Base-by-base conservation (phyloP, 2,113 vertebrate species). In the Odontesthes bonariensis region DNA sequence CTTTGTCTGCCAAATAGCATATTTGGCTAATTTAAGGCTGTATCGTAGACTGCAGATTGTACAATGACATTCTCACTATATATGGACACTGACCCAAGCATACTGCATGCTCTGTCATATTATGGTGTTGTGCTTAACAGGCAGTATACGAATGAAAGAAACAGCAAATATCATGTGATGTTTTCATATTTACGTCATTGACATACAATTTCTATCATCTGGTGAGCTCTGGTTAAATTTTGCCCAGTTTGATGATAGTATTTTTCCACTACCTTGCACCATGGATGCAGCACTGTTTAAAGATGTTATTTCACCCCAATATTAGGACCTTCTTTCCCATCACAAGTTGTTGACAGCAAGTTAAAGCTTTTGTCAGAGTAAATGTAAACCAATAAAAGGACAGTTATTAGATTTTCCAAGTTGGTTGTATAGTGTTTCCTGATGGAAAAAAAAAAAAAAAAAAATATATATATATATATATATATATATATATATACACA, bases 1-100 rank as follows among this genome's bases (percentile, higher is more conserved):
- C 73, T 62, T 54, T 82, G 67, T 84, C 65, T 86, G 85, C 86
- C 86, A 91, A 81, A 79, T 73, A 77, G 71, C 88, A 79, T 74
- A 74, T 82, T 77, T 65, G 63, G 78, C 76, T 88, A 70, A 90
- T 85, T 85, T 75, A n/a, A 85, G 82, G 68, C 65, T 20, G 66
- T 33, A 60, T 73, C 60, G 79, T 83, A 84, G 84, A 88, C 80
- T 75, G 40, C 81, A 86, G 78, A 88, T 67, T 69, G 79, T 58
- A 79, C 52, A 69, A 54, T 64, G 2, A 10, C 57, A 57, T 58
- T 56, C 52, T 77, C 32, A 57, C 63, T 77, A 68, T 68, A 53
- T 35, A 68, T 40, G 56, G 23, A 69, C 1, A 61, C 17, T 35
- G 10, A 57, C 49, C 20, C 46, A 72, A 46, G 32, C 53, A 53